Evolutionary conservation across 1,140 invertebrate species (phyloP), one percentile per base, ranked within the genome.

Genomic region (Bombus superbus): DNA sequence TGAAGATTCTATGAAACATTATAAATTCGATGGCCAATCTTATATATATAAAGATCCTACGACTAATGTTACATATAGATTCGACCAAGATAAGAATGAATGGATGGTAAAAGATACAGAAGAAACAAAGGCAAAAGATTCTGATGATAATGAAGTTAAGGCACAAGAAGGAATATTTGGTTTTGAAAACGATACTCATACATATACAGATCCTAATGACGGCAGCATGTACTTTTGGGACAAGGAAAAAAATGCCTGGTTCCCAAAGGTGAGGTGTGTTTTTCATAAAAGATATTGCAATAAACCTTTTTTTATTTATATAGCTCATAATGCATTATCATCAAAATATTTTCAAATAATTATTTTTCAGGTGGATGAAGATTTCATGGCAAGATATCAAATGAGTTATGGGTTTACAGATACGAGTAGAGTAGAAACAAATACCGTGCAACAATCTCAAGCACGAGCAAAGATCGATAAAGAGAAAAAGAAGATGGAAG

Each of bases 381-480:
- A 99, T 90, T 99, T 99, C 92, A 97, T 99, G 94, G 99, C 99
- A 2, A 96, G 96, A 77, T 99, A 99, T 96, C 98, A 99, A 95
- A 97, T 99, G 96, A 98, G 96, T 93, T 99, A 99, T 96, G 99
- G 98, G 11, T 98, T 98, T 94, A 95, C 94, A 35, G 94, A 95
- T 85, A 44, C 92, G 11, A 93, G 93, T 80, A 83, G n/a, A 6
- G n/a, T 59, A 38, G 71, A 81, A 68, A 0, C 32, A 3, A 88
- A 90, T 53, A 64, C 5, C 73, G n/a, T 44, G 28, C 64, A 84
- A 32, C 47, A 81, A 8, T 53, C 62, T 13, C 83, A 88, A 22
- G 18, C 38, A 15, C 57, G 66, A 53, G 57, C 13, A 22, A 73
- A 90, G 72, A 13, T 18, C 72, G 90, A 90, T 4, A 92, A 91